Conservation (phyloP, 2,797 vertebrate species). For the Sarcophilus harrisii region DNA sequence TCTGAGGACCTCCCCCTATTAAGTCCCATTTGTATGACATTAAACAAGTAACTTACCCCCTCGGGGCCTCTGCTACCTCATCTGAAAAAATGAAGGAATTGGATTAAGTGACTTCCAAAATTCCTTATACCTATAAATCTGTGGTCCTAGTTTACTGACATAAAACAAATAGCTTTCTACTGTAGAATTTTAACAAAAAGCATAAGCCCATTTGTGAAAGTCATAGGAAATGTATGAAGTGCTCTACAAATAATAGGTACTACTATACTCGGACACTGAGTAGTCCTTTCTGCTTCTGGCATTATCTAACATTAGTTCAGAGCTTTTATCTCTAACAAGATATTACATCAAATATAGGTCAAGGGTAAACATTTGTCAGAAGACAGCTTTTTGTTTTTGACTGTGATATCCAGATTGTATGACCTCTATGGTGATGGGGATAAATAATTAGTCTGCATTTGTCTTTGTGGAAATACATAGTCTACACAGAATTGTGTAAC, state of each 20-base stretch:
- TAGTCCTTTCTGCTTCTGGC: not conserved
- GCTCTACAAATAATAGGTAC: not conserved
- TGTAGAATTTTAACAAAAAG: not conserved
- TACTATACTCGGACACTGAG: not conserved
- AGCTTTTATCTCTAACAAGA: not conserved
- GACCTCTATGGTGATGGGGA: not conserved
- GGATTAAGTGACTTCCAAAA: not conserved
- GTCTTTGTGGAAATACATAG: not conserved
- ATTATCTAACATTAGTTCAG: not conserved
- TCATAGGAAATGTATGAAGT: not conserved
- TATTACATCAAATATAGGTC: not conserved
- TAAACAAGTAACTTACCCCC: not conserved
- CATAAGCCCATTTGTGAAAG: not conserved
- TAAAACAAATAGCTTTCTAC: not conserved
- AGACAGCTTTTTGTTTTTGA: not conserved
- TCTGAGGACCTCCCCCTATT: not conserved
- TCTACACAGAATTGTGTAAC: not conserved
- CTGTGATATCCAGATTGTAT: not conserved
- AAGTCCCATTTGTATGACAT: not conserved
- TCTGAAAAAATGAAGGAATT: not conserved
- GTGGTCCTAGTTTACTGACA: not conserved
- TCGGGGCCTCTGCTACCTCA: not conserved
- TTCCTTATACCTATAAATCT: not conserved
- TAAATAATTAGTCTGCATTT: slow-evolving; percentile 29
- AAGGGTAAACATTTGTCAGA: not conserved